Evolutionary conservation across 2,888 invertebrate species (phyloP).

Genomic region (Siphlonurus alternatus): DNA sequence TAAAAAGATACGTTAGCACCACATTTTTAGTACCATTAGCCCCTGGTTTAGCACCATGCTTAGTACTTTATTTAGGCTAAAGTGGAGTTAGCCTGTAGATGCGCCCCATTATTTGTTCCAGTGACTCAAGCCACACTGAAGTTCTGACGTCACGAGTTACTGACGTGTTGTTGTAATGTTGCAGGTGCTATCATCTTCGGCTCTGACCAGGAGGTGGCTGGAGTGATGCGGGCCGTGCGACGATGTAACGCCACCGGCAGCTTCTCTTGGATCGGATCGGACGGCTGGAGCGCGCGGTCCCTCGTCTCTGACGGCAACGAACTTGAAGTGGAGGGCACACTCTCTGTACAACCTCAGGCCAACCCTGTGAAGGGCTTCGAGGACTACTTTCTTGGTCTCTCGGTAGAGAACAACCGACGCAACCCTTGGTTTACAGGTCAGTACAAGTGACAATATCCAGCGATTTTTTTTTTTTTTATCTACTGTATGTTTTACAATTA

Average conservation of each 20-base stretch:
- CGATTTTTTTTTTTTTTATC: not conserved
- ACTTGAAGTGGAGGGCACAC: slow-evolving; percentile 79
- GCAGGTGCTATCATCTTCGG: slow-evolving; percentile 88
- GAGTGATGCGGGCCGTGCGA: slow-evolving; percentile 83
- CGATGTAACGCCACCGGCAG: slow-evolving; percentile 71
- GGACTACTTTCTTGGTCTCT: slow-evolving; percentile 67
- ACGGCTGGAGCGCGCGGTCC: slow-evolving; percentile 86
- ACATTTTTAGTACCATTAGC: too few species aligned
- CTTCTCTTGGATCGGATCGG: slow-evolving; percentile 93
- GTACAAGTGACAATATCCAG: slow-evolving; percentile 23
- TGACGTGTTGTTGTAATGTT: too few species aligned
- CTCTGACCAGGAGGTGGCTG: slow-evolving; percentile 92
- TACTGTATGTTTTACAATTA: too few species aligned
- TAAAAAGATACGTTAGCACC: too few species aligned
- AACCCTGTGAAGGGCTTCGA: slow-evolving; percentile 76
- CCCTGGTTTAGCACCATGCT: too few species aligned
- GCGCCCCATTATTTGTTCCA: too few species aligned
- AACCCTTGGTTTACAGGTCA: slow-evolving; percentile 95
- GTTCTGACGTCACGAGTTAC: too few species aligned
- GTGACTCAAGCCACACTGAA: too few species aligned
- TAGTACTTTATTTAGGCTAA: too few species aligned
- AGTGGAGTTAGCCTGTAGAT: too few species aligned
- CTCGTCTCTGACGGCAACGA: slow-evolving; percentile 79
- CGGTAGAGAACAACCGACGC: slow-evolving; percentile 69
- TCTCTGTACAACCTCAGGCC: slow-evolving; percentile 88